Percentiles rank a stretch among this genome's conserved stretches.
These are phyloP conservation scores for Craterocephalus amniculus DNA, from an alignment of 2,797 vertebrate genomes.

Conservation along the genomic window DNA sequence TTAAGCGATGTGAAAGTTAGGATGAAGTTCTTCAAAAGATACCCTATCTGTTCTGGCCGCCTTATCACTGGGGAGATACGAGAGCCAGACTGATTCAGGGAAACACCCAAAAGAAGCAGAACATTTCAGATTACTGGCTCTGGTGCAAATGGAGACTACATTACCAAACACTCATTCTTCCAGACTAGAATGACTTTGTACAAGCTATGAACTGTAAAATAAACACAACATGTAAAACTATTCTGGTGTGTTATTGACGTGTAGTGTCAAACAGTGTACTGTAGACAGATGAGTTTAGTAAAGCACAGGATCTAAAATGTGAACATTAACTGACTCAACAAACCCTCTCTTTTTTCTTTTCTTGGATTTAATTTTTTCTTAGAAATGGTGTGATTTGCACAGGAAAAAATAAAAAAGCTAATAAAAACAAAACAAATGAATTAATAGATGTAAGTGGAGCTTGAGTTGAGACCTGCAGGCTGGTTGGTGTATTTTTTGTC, in stretches of 20 bases:
- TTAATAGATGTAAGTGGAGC: background rate
- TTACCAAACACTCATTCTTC: slow-evolving; percentile 14
- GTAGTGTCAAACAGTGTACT: background rate
- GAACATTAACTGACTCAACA: background rate
- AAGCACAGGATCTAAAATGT: background rate
- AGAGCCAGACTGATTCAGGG: background rate
- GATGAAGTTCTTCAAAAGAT: slow-evolving; percentile 15
- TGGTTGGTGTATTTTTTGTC: background rate
- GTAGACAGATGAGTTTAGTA: slow-evolving; percentile 2
- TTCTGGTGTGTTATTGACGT: background rate
- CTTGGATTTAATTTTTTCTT: background rate
- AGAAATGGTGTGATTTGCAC: background rate
- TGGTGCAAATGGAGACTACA: background rate
- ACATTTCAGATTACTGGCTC: background rate
- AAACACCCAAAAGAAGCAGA: background rate
- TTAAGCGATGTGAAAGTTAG: background rate
- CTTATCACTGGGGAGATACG: background rate
- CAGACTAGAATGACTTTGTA: background rate
- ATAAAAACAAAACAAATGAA: background rate
- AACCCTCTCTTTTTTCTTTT: background rate
- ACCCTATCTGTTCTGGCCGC: slow-evolving; percentile 16
- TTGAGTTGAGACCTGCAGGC: background rate
- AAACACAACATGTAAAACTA: slow-evolving; percentile 2
- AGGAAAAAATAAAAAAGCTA: background rate
- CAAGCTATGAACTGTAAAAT: background rate